Percentiles rank a stretch among this genome's conserved stretches.
Evolutionary conservation across 2,797 vertebrate genomes (phyloP).

Genomic region (Anas acuta): DNA sequence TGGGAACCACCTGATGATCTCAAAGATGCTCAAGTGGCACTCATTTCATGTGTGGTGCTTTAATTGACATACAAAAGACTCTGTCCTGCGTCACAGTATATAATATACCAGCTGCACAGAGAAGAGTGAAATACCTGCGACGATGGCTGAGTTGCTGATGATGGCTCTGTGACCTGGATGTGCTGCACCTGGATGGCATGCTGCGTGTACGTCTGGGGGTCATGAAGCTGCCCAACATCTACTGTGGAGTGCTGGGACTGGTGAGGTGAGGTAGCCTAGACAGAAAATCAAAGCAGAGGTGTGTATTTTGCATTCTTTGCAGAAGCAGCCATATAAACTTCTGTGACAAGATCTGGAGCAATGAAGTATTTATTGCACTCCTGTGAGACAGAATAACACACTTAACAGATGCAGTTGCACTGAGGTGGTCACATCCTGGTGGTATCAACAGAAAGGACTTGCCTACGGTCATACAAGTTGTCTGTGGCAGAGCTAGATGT

Average conservation of each 20-base stretch:
- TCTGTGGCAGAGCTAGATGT: background rate
- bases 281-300: background rate
- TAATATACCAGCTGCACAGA: background rate
- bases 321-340: background rate
- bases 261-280: slow-evolving; percentile 90
- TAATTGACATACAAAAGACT: background rate
- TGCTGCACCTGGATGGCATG: slow-evolving; percentile 98
- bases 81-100: background rate
- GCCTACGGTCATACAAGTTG: background rate
- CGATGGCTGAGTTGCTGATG: slow-evolving; percentile 73
- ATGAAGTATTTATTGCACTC: too few relatives aligned
- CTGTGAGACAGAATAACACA: too few relatives aligned
- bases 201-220: slow-evolving; percentile 92
- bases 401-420: background rate
- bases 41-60: background rate
- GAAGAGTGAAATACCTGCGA: slow-evolving; percentile 82
- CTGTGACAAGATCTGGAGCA: too few relatives aligned
- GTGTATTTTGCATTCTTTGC: background rate
- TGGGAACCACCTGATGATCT: background rate
- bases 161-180: slow-evolving; percentile 92
- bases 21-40: background rate
- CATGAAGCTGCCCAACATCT: slow-evolving; percentile 94
- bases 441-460: background rate
- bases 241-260: slow-evolving; percentile 93
- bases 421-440: background rate